Evolutionary conservation across 2,888 invertebrate species (phyloP), one percentile per base, ranked within the genome.

Genomic region (Nemurella pictetii): DNA sequence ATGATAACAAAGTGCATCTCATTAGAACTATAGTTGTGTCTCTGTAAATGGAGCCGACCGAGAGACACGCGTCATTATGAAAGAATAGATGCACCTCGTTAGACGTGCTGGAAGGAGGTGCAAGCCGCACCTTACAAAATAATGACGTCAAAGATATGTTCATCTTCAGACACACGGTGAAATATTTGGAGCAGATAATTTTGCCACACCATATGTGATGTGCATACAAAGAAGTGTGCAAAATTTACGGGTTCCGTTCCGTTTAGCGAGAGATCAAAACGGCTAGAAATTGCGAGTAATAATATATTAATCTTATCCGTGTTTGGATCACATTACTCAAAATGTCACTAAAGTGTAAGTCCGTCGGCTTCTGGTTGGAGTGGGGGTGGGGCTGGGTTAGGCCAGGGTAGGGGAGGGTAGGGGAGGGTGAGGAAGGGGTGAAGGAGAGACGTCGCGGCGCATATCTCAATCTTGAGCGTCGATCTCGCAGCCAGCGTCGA

Each of bases 311-410:
- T 78, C 78, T 78, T 78, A 80, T 80, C 80, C 80, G 35, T 26
- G 36, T 80, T 80, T 32, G 80, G 36, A 80, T 80, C 80, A 25
- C 80, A 80, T 80, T 80, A 80, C 80, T 80, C 80, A 80, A 80
- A 75, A 35, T 80, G 80, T 80, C 80, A 80, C 35, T 80, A 35
- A 26, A 35, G 80, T 80, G 80, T 20, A 80, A 36, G 35, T 80
- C 80, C 80, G 80, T 32, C 80, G 26, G 30, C 26, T 26, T 25
- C 30, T 30, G 32, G 80, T 30, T 80, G 78, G 29, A 55, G 55
- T 55, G 55, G 55, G 55, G 55, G 55, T 15, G 9, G 9, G 32
- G 32, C 4, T 32, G 32, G 32, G 4, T n/a, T n/a, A 9, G 32
- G 3, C 4, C 4, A 32, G 32, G 32, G 32, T 32, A 9, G 32